Conservation (phyloP, 2,113 vertebrate species). For the Brachyistius frenatus region DNA sequence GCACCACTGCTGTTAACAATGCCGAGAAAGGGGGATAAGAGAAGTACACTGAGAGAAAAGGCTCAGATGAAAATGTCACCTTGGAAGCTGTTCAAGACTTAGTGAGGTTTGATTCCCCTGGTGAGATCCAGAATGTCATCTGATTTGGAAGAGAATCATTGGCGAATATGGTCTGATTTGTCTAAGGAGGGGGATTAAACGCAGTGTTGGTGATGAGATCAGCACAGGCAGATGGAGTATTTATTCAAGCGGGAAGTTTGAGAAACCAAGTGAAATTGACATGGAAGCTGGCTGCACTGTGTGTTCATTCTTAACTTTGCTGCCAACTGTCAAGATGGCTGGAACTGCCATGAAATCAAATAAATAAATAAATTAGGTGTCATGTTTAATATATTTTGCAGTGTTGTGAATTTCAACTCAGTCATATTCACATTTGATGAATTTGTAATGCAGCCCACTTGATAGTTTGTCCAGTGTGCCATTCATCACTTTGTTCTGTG, state of each 20-base stretch:
- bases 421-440: conserved; percentile 32
- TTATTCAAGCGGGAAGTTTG: conserved; percentile 65
- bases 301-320: conserved; percentile 44
- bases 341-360: conserved; percentile 36
- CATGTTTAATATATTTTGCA: conserved; percentile 54
- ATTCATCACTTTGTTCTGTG: conserved; percentile 6
- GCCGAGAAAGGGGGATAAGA: not conserved
- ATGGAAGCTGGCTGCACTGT: conserved; percentile 40
- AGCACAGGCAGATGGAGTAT: conserved; percentile 74
- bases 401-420: conserved; percentile 43
- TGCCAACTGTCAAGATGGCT: conserved; percentile 51
- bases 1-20: conserved; percentile 5
- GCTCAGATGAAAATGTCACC: conserved; percentile 53
- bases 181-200: conserved; percentile 69
- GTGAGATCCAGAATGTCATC: conserved; percentile 49
- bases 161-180: conserved; percentile 38
- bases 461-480: conserved; percentile 35
- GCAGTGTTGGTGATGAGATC: conserved; percentile 75
- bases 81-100: conserved; percentile 36
- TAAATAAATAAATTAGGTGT: conserved; percentile 45
- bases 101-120: conserved; percentile 37
- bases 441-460: conserved; percentile 42
- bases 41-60: conserved; percentile 13
- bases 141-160: conserved; percentile 48
- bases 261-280: conserved; percentile 64